A percentile compares a stretch with the other conserved stretches of the same genome.
phyloP scores from a whole-genome alignment of 2,888 invertebrate species.

The Escarpia spicata region DNA sequence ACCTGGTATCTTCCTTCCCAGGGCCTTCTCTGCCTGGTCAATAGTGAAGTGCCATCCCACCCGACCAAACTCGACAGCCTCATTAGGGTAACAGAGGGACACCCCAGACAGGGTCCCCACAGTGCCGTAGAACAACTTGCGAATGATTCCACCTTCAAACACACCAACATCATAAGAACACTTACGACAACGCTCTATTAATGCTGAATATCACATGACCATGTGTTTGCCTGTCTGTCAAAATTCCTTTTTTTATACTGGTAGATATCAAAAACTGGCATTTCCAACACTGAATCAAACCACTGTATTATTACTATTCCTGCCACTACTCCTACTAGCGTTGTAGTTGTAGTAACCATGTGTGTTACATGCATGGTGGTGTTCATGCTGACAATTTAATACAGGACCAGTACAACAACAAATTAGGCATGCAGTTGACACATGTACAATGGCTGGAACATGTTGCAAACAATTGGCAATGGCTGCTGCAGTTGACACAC shows the following conservation, averaged over 20 bases:
- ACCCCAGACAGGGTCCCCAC: conserved; percentile 49
- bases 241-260: neutral
- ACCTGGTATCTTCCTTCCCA: neutral
- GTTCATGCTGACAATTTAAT: too few relatives aligned
- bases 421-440: too few relatives aligned
- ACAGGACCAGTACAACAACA: too few relatives aligned
- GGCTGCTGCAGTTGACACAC: too few relatives aligned
- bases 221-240: too few relatives aligned
- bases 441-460: neutral
- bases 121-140: conserved; percentile 48
- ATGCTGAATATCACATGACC: neutral
- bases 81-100: conserved; percentile 55
- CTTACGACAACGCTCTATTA: neutral
- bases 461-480: neutral
- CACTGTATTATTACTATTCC: neutral
- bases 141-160: conserved; percentile 48
- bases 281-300: neutral
- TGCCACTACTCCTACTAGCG: neutral
- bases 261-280: neutral
- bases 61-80: conserved; percentile 48
- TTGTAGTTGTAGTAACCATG: neutral
- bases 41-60: conserved; percentile 41
- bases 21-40: conserved; percentile 28
- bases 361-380: neutral
- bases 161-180: neutral